phyloP scores from a whole-genome alignment of 1,140 invertebrate species.

The Drosophila equinoxialis region DNA sequence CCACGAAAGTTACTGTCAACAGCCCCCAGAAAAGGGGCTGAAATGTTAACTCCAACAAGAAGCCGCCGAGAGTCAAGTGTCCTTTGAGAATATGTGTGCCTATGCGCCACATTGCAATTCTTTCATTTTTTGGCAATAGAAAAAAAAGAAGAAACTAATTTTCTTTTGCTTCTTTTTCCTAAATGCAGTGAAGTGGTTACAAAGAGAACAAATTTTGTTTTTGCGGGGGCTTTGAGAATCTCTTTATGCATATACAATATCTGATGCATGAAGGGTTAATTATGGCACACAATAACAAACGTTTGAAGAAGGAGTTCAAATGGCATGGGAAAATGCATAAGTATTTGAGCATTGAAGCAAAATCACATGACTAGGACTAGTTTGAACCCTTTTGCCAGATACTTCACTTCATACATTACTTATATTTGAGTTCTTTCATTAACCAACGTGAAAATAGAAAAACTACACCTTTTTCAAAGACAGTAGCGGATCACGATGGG shows the following conservation, averaged over 20 bases:
- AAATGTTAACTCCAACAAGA: slow-evolving; percentile 42
- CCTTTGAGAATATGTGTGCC: slow-evolving; percentile 71
- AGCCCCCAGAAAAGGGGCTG: slow-evolving; percentile 33
- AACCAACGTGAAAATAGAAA: neutral
- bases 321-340: neutral
- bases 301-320: slow-evolving; percentile 36
- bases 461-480: neutral
- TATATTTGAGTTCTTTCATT: neutral
- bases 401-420: neutral
- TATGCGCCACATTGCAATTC: slow-evolving; percentile 71
- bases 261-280: slow-evolving; percentile 73
- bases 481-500: too few relatives aligned
- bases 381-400: neutral
- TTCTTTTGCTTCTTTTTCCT: slow-evolving; percentile 32
- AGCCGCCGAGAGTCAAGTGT: slow-evolving; percentile 72
- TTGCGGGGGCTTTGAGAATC: slow-evolving; percentile 41
- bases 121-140: slow-evolving; percentile 74
- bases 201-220: neutral
- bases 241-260: slow-evolving; percentile 49
- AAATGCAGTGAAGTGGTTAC: slow-evolving; percentile 43
- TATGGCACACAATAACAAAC: slow-evolving; percentile 54
- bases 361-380: slow-evolving; percentile 2
- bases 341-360: neutral
- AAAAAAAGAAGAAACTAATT: slow-evolving; percentile 66
- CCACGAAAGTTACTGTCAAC: slow-evolving; percentile 61